Base-by-base conservation (phyloP, 2,113 vertebrate species). In the Vombatus ursinus region DNA sequence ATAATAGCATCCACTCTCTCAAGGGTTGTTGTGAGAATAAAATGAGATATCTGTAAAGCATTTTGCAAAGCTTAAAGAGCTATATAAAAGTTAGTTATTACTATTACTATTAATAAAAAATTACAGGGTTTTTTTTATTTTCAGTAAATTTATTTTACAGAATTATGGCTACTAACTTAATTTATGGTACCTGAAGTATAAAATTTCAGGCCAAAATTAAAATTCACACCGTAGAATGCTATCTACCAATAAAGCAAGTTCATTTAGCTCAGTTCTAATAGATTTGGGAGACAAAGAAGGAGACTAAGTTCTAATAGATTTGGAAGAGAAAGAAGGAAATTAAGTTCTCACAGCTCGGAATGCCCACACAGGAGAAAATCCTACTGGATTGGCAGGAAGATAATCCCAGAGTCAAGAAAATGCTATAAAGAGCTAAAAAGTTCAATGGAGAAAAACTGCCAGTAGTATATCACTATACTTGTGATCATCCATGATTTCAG, bases 161-260 rank as follows among this genome's bases (percentile, higher is more conserved):
- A 93, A 93, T 47, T 92, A 94, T 6, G 14, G 47, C 84, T 28
- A 96, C 52, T 89, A 92, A 96, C 57, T 12, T 91, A 11, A 90
- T 94, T 91, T 89, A 52, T 26, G 89, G 22, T 96, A 94, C 19
- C 90, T 28, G 47, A 96, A 96, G 61, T 26, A 89, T 94, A 94
- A 61, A 49, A 90, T 28, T 96, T 95, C 91, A 96, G 54, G 54
- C 8, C 28, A 57, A 57, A 28, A 57, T 57, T 9, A 57, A 57
- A 28, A 57, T 28, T n/a, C 61, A n/a, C 25, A 26, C 7, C 19
- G 61, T 7, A n/a, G 61, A 77, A 77, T n/a, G 14, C 26, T 37
- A n/a, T n/a, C 37, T 77, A 77, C 37, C 12, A 77, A 77, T 19
- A 77, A 77, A n/a, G 61, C 4, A 77, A 77, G 14, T 77, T 77